Evolutionary conservation across 2,888 invertebrate species (phyloP).

Genomic region (Nomada flava): DNA sequence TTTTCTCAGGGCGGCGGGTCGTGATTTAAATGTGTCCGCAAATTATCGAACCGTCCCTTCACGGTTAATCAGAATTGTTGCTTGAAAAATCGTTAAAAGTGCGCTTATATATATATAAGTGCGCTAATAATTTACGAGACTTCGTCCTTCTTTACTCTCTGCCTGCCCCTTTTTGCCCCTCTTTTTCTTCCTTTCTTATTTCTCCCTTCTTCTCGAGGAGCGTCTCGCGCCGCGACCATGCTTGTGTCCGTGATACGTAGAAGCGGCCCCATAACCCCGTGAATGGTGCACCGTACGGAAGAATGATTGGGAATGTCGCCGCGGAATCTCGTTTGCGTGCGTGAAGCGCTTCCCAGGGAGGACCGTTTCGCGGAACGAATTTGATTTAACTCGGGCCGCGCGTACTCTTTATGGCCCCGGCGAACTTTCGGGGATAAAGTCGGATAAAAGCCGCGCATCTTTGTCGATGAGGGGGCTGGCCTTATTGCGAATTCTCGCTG

Average conservation of each 20-base stretch:
- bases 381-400: constrained; percentile 73
- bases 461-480: constrained; percentile 14
- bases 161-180: not conserved
- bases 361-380: constrained; percentile 75
- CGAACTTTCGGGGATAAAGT: constrained; percentile 72
- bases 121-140: constrained; percentile 41
- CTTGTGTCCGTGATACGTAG: constrained; percentile 52
- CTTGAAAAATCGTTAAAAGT: constrained; percentile 52
- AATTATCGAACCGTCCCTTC: constrained; percentile 54
- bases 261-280: constrained; percentile 63
- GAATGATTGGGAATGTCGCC: constrained; percentile 72
- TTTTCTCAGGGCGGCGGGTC: not conserved
- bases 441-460: constrained; percentile 67
- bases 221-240: constrained; percentile 21
- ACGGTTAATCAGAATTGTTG: constrained; percentile 60
- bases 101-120: not conserved
- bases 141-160: not conserved
- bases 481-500: constrained; percentile 60
- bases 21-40: constrained; percentile 52
- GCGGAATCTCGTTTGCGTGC: constrained; percentile 74
- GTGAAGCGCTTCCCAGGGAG: constrained; percentile 71
- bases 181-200: constrained; percentile 7
- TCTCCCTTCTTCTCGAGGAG: not conserved
- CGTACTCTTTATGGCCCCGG: constrained; percentile 66
- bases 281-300: constrained; percentile 57